These are phyloP conservation scores for Agrypnia vestita DNA, from an alignment of 1,140 invertebrate species.

Conservation along the genomic window DNA sequence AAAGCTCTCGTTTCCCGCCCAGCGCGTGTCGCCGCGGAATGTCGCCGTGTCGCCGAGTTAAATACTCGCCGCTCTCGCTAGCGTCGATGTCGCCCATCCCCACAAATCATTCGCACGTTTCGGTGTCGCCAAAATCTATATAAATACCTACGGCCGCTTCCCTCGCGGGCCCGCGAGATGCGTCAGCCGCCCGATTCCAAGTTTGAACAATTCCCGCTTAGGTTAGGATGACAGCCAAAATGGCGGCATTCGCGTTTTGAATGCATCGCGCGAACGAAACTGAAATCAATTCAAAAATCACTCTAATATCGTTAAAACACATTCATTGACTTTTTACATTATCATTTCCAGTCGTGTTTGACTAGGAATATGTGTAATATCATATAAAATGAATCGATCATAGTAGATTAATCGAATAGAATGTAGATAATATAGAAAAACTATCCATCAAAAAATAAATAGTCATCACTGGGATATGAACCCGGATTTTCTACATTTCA, in stretches of 20 bases:
- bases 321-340: too few species aligned
- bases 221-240: neutral
- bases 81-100: constrained; percentile 50
- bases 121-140: constrained; percentile 53
- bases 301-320: too few species aligned
- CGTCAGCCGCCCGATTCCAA: neutral
- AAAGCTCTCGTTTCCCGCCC: constrained; percentile 9
- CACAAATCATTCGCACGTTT: constrained; percentile 61
- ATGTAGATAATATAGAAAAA: too few species aligned
- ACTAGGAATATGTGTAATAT: too few species aligned
- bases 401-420: too few species aligned
- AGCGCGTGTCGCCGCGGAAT: constrained; percentile 35
- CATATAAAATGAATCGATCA: too few species aligned
- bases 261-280: too few species aligned
- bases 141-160: constrained; percentile 35
- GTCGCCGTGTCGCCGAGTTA: constrained; percentile 50
- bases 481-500: too few species aligned
- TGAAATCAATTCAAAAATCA: too few species aligned
- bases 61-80: constrained; percentile 36
- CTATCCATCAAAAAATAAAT: too few species aligned
- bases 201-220: neutral
- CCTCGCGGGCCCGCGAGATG: constrained; percentile 3
- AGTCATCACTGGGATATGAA: too few species aligned
- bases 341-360: too few species aligned
- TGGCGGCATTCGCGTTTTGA: neutral